phyloP scores from a whole-genome alignment of 2,888 invertebrate genomes.

The Chydorus sphaericus region DNA sequence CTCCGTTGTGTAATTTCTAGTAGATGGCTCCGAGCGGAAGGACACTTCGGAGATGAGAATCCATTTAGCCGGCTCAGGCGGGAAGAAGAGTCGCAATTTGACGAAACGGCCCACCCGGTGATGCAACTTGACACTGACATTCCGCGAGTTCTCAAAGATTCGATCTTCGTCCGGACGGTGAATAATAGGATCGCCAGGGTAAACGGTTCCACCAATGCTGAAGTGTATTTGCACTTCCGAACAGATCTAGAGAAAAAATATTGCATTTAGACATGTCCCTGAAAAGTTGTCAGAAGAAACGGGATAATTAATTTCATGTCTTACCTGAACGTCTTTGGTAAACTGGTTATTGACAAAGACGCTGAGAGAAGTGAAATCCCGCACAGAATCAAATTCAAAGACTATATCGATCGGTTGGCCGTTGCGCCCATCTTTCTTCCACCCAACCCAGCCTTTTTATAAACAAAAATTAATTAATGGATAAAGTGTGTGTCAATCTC shows the following conservation, averaged over 20 bases:
- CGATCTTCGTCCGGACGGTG: conserved; percentile 56
- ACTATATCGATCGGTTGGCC: conserved; percentile 46
- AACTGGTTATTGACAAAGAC: conserved; percentile 74
- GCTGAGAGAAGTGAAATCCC: conserved; percentile 70
- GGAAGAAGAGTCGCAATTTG: conserved; percentile 58
- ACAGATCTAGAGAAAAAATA: conserved; percentile 44
- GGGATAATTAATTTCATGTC: conserved; percentile 16
- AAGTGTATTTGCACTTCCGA: conserved; percentile 63
- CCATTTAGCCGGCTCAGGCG: conserved; percentile 47
- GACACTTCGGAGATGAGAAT: conserved; percentile 78
- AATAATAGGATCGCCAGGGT: conserved; percentile 60
- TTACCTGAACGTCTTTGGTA: conserved; percentile 64
- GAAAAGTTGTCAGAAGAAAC: not conserved
- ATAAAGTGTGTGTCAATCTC: too few species aligned
- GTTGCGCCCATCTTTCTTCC: conserved; percentile 61
- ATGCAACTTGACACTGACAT: conserved; percentile 65
- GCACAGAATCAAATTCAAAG: conserved; percentile 64
- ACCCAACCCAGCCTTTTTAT: conserved; percentile 74
- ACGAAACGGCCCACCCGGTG: conserved; percentile 68
- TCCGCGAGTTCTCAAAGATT: conserved; percentile 63
- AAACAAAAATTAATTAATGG: too few species aligned
- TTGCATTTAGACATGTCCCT: not conserved
- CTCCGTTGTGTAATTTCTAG: conserved; percentile 18
- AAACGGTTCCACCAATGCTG: conserved; percentile 64
- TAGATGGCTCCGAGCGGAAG: conserved; percentile 47